Conservation (phyloP, 2,888 invertebrate species). For the Spodoptera littoralis region DNA sequence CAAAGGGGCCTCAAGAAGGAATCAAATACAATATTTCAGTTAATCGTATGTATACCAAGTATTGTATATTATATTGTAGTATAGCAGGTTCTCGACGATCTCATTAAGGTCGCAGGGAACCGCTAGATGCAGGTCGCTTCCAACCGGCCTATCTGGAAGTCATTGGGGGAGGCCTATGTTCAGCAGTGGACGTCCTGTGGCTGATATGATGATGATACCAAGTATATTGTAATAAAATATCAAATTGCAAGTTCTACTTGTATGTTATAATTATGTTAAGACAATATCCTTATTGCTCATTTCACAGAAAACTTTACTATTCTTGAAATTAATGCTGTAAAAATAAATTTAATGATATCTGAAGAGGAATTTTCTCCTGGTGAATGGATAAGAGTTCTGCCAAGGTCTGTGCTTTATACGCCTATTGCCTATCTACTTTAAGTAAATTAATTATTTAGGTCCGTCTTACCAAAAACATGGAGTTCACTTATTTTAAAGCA, state of each 20-base stretch:
- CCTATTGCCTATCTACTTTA: constrained; percentile 7
- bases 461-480: background rate
- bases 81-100: too few relatives aligned
- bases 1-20: constrained; percentile 73
- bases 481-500: background rate
- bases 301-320: constrained; percentile 66
- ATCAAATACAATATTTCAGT: constrained; percentile 67
- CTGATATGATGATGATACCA: too few relatives aligned
- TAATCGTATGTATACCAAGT: constrained; percentile 60
- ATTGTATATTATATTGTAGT: too few relatives aligned
- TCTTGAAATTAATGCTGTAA: constrained; percentile 73
- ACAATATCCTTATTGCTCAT: background rate
- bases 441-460: too few relatives aligned
- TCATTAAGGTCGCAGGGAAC: too few relatives aligned
- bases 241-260: too few relatives aligned
- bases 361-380: constrained; percentile 70
- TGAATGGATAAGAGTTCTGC: constrained; percentile 78
- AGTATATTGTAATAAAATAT: too few relatives aligned
- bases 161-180: too few relatives aligned
- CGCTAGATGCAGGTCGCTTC: too few relatives aligned
- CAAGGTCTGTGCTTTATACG: constrained; percentile 69
- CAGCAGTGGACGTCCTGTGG: too few relatives aligned
- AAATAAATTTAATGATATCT: constrained; percentile 71
- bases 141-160: too few relatives aligned
- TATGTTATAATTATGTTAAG: too few relatives aligned